phyloP scores from a whole-genome alignment of 2,888 invertebrate genomes.

The Chrysodeixis includens region DNA sequence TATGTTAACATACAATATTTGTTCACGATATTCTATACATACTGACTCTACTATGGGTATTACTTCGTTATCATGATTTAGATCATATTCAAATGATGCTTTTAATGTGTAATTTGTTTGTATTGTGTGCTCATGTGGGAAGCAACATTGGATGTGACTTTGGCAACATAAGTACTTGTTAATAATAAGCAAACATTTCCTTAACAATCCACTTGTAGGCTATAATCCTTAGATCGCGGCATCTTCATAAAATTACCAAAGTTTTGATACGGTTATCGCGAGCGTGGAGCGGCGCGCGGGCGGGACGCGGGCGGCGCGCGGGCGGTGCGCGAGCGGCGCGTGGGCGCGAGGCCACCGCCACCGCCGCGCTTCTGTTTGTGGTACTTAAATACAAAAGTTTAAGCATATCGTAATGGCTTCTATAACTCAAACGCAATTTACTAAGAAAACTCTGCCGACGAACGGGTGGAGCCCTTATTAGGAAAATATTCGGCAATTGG shows the following conservation, averaged over 20 bases:
- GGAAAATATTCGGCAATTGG: neutral
- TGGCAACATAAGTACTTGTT: neutral
- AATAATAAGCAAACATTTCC: constrained; percentile 11
- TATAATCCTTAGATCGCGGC: constrained; percentile 23
- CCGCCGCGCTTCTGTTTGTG: constrained; percentile 29
- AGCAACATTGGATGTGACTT: neutral
- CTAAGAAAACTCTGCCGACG: constrained; percentile 5
- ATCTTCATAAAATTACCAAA: constrained; percentile 39
- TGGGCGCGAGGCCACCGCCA: constrained; percentile 1
- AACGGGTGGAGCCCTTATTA: constrained; percentile 7
- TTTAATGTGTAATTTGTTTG: too few species aligned
- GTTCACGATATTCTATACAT: too few species aligned
- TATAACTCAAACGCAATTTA: constrained; percentile 33
- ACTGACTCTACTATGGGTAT: neutral
- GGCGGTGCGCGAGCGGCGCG: constrained; percentile 14
- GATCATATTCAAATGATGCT: neutral
- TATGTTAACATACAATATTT: too few species aligned
- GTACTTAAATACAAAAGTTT: constrained; percentile 34
- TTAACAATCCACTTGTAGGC: constrained; percentile 26
- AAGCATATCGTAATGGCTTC: constrained; percentile 28
- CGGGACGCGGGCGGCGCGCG: neutral
- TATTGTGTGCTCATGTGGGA: neutral
- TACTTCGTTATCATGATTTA: neutral
- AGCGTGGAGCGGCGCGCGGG: constrained; percentile 15
- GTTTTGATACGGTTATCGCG: constrained; percentile 36